Conservation (phyloP, 2,113 vertebrate species). For the Otis tarda region DNA sequence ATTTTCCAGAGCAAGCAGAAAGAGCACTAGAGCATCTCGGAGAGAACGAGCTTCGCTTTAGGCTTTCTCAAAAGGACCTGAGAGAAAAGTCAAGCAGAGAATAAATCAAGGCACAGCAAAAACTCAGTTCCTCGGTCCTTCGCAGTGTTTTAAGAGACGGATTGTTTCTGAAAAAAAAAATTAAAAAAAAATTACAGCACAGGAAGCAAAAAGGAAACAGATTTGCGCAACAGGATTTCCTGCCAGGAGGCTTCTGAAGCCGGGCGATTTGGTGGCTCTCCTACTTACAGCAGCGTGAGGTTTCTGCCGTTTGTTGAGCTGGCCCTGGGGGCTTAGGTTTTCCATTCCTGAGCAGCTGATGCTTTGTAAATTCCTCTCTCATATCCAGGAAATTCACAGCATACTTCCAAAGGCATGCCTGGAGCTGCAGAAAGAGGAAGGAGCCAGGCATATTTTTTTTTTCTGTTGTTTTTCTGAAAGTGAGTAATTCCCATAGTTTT, state of each 20-base stretch:
- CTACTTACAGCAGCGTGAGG: background rate
- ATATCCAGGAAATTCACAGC: background rate
- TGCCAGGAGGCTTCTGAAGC: background rate
- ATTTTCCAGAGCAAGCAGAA: background rate
- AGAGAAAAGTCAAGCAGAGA: background rate
- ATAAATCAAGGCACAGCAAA: background rate
- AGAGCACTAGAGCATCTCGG: background rate
- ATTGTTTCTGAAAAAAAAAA: background rate
- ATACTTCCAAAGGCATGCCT: background rate
- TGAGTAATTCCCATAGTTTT: background rate
- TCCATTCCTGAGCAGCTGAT: background rate
- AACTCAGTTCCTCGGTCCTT: background rate
- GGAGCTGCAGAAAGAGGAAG: background rate
- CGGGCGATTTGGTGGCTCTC: background rate
- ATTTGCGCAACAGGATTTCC: slow-evolving; percentile 40
- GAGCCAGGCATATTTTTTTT: background rate
- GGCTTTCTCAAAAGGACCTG: background rate
- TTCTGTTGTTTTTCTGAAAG: background rate
- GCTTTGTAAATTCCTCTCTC: background rate
- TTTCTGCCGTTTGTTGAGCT: background rate
- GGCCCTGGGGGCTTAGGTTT: background rate
- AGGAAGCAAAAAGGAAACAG: slow-evolving; percentile 18
- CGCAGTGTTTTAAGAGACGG: background rate
- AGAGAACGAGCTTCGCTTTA: background rate
- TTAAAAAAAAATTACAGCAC: background rate